Conservation (phyloP, 2,113 vertebrate species). For the Cynoglossus semilaevis region DNA sequence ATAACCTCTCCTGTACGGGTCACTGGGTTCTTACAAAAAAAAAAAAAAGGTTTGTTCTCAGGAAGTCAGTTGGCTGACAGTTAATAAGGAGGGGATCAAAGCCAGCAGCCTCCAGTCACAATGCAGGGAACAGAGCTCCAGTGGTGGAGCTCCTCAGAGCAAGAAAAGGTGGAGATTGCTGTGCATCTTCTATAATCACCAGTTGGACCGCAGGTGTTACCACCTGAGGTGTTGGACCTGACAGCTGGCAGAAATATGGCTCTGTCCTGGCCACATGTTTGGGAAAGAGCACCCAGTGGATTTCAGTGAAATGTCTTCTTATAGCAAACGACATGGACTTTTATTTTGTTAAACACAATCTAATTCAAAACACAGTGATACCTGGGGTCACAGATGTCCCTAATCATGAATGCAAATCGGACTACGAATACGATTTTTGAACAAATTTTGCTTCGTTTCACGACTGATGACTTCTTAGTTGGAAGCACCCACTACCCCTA, state of each 20-base stretch:
- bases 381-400: no score
- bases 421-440: no score
- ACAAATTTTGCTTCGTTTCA: no score
- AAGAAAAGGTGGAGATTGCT: background rate
- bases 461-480: no score
- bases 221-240: constrained; percentile 6
- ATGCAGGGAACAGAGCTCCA: constrained; percentile 5
- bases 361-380: no score
- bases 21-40: constrained; percentile 2
- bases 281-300: background rate
- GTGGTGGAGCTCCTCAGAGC: background rate
- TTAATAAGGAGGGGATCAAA: constrained; percentile 12
- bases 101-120: background rate
- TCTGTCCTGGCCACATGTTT: constrained; percentile 40
- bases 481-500: no score
- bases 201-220: constrained; percentile 8
- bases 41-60: constrained; percentile 7
- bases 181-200: background rate
- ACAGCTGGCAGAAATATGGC: background rate
- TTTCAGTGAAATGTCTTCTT: no score
- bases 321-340: no score
- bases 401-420: no score
- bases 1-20: constrained; percentile 38
- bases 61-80: background rate
- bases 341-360: no score